These are phyloP conservation scores for Drosophila burlai DNA, from an alignment of 1,140 invertebrate species.

Conservation along the genomic window DNA sequence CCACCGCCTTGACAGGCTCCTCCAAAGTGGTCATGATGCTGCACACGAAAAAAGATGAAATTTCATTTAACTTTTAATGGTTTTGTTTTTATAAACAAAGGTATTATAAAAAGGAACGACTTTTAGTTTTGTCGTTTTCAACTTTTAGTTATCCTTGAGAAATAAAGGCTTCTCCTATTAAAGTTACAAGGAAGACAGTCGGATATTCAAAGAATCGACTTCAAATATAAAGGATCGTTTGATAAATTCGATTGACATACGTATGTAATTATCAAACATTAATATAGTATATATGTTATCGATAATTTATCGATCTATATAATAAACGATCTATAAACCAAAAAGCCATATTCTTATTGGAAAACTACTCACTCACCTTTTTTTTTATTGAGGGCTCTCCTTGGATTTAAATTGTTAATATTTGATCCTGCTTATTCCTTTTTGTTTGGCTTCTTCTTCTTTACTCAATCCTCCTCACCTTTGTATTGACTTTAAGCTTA, in stretches of 20 bases:
- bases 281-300: neutral
- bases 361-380: slow-evolving; percentile 6
- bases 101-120: neutral
- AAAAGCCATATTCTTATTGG: neutral
- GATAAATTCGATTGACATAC: neutral
- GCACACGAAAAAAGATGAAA: neutral
- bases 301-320: neutral
- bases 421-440: slow-evolving; percentile 16
- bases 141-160: neutral
- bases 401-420: slow-evolving; percentile 21
- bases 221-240: neutral
- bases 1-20: slow-evolving; percentile 27
- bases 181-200: too few species aligned
- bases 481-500: slow-evolving; percentile 17
- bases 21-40: slow-evolving; percentile 28
- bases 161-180: neutral
- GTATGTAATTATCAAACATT: neutral
- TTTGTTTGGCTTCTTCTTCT: slow-evolving; percentile 7
- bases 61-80: neutral
- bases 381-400: neutral
- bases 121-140: neutral
- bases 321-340: neutral
- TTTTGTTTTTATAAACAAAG: too few species aligned
- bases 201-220: neutral
- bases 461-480: neutral